Conservation (phyloP, 2,113 vertebrate species). For the Uria lomvia region DNA sequence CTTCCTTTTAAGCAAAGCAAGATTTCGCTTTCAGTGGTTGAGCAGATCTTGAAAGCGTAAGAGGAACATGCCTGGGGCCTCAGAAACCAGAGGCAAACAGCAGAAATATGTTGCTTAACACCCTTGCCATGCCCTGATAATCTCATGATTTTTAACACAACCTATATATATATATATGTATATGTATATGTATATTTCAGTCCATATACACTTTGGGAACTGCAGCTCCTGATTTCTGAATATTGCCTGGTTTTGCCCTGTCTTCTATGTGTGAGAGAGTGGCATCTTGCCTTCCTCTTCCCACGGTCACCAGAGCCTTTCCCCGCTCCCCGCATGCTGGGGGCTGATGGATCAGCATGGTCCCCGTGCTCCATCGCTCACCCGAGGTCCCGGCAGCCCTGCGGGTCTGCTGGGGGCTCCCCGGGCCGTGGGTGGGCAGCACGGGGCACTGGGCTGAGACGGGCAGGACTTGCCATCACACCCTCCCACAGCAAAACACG, state of each 20-base stretch:
- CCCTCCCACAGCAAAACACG: rapidly evolving
- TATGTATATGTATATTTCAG: background rate
- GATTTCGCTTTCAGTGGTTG: background rate
- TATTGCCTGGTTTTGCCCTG: background rate
- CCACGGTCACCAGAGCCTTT: background rate
- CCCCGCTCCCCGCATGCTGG: rapidly evolving
- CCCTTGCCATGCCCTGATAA: background rate
- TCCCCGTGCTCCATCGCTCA: too few relatives aligned
- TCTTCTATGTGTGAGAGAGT: background rate
- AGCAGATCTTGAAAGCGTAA: background rate
- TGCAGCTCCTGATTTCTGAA: background rate
- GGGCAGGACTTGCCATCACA: background rate
- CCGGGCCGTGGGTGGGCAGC: rapidly evolving
- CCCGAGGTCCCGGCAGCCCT: rapidly evolving
- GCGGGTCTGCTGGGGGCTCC: rapidly evolving
- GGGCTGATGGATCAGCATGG: rapidly evolving
- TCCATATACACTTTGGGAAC: background rate
- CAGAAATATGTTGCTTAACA: background rate
- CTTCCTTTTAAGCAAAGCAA: background rate
- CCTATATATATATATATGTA: background rate
- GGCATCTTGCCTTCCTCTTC: background rate
- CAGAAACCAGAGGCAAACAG: background rate
- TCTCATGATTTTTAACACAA: background rate
- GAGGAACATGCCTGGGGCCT: background rate
- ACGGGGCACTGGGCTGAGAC: background rate